These are phyloP conservation scores for Oscheius onirici DNA, from an alignment of 2,888 invertebrate species.

Conservation along the genomic window DNA sequence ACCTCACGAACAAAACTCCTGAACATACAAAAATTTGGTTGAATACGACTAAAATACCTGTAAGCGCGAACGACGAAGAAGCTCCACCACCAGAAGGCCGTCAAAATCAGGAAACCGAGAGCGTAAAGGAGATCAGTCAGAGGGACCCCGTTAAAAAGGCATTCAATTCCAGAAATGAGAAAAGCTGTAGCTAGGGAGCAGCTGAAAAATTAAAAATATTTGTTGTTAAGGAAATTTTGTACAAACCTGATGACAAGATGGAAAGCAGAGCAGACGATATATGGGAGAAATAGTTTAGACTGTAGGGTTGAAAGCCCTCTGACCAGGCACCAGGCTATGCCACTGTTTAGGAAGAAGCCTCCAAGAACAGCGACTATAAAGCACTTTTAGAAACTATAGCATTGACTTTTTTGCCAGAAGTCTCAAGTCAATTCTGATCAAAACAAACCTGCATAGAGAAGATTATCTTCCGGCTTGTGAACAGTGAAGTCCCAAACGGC, in stretches of 20 bases:
- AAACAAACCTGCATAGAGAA: slow-evolving; percentile 10
- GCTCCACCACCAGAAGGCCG: slow-evolving; percentile 33
- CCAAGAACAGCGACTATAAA: slow-evolving; percentile 21
- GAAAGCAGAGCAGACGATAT: slow-evolving; percentile 30
- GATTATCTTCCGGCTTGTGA: slow-evolving; percentile 17
- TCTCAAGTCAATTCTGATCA: background rate
- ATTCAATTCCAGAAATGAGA: slow-evolving; percentile 3
- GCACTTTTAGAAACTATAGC: too few species aligned
- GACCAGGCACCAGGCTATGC: slow-evolving; percentile 14
- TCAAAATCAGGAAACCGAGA: background rate
- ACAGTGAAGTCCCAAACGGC: slow-evolving; percentile 30
- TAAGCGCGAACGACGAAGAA: slow-evolving; percentile 22
- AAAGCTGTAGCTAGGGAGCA: slow-evolving; percentile 13
- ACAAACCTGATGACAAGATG: slow-evolving; percentile 27
- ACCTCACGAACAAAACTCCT: slow-evolving; percentile 21
- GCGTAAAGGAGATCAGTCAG: slow-evolving; percentile 3
- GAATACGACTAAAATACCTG: too few species aligned
- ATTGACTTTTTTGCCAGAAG: too few species aligned
- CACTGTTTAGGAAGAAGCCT: slow-evolving; percentile 18
- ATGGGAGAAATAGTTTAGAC: slow-evolving; percentile 30
- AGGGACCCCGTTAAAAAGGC: background rate
- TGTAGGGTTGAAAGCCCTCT: slow-evolving; percentile 16
- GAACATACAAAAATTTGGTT: too few species aligned
- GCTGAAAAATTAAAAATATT: background rate
- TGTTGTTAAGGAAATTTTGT: background rate